A percentile compares a stretch with the other conserved stretches of the same genome.
phyloP scores from a whole-genome alignment of 2,888 invertebrate species.

The Gastrophysa polygoni region DNA sequence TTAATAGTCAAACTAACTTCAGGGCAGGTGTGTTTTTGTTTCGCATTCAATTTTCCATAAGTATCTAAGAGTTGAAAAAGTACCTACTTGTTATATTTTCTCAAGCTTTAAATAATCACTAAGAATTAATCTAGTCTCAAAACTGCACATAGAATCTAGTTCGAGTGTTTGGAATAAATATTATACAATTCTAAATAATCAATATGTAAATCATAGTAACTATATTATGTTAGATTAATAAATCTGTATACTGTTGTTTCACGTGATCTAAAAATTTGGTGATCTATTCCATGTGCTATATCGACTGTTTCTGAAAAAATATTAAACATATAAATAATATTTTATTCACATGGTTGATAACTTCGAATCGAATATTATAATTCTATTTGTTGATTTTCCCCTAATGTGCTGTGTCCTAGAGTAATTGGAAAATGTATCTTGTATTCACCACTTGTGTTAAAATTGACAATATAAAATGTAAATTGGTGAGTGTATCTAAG shows the following conservation, averaged over 20 bases:
- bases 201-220: slow-evolving; percentile 13
- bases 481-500: slow-evolving; percentile 23
- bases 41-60: too few species aligned
- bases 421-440: too few species aligned
- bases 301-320: too few species aligned
- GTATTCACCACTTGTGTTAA: too few species aligned
- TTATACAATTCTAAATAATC: slow-evolving; percentile 2
- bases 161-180: background rate
- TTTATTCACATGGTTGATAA: too few species aligned
- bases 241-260: background rate
- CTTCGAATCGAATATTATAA: too few species aligned
- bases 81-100: background rate
- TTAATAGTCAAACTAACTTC: too few species aligned
- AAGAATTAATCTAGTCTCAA: slow-evolving; percentile 14
- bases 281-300: too few species aligned
- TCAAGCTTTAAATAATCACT: slow-evolving; percentile 12
- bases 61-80: background rate
- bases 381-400: too few species aligned
- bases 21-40: too few species aligned
- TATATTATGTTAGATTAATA: slow-evolving; percentile 1
- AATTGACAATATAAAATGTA: slow-evolving; percentile 19
- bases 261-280: too few species aligned
- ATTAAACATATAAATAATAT: background rate
- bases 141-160: slow-evolving; percentile 14
- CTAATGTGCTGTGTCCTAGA: too few species aligned